phyloP scores from a whole-genome alignment of 2,797 vertebrate genomes.

The Geranospiza caerulescens region DNA sequence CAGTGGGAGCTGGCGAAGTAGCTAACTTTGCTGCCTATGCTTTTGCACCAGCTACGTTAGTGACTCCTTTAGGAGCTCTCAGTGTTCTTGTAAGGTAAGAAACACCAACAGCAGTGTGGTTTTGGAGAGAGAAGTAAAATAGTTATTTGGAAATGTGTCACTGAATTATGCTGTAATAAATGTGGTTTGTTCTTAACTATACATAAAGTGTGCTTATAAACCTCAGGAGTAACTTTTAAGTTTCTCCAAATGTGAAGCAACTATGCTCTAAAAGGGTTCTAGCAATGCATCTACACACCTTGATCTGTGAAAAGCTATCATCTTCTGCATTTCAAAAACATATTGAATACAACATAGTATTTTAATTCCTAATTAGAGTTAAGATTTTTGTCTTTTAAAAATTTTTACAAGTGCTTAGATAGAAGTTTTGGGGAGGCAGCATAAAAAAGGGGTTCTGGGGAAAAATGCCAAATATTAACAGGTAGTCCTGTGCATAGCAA shows the following conservation, averaged over 20 bases:
- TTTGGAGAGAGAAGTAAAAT: not conserved
- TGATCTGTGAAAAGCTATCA: not conserved
- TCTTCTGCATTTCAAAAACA: not conserved
- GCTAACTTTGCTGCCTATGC: conserved; percentile 98
- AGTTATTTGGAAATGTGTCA: not conserved
- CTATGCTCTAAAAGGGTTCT: not conserved
- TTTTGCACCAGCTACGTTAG: conserved; percentile 96
- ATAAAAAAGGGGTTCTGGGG: not conserved
- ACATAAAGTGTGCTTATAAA: not conserved
- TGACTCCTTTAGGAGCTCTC: conserved; percentile 95
- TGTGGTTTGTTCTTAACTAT: not conserved
- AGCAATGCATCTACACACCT: not conserved
- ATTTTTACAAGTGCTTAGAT: not conserved
- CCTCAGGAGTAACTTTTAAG: not conserved
- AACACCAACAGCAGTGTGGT: not conserved
- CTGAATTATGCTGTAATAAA: not conserved
- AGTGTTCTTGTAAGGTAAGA: conserved; percentile 97
- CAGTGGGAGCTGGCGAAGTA: conserved; percentile 97
- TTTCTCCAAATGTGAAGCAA: not conserved
- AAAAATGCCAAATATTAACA: not conserved
- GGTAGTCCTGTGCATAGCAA: not conserved
- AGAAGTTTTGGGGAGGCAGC: not conserved
- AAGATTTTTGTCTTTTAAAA: not conserved
- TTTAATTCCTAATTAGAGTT: not conserved
- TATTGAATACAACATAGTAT: not conserved